Evolutionary conservation across 92 coral and sea anemone genomes (phyloP).

Genomic region (Bergia sp.): DNA sequence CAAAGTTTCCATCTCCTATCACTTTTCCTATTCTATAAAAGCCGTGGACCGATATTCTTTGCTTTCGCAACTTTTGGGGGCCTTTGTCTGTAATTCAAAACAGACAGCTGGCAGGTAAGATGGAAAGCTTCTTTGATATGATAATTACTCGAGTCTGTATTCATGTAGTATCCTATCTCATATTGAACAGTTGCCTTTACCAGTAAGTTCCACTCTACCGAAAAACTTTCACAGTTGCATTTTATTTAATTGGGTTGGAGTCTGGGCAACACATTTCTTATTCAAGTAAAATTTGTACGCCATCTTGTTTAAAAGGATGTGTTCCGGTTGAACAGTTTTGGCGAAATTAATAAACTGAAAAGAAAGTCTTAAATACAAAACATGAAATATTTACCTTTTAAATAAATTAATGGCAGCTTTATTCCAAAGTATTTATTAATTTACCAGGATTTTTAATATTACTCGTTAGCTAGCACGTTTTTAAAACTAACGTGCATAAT

Average conservation of each 20-base stretch:
- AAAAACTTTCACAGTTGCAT: too few species aligned
- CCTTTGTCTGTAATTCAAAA: slow-evolving; percentile 63
- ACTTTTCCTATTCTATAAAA: slow-evolving; percentile 98
- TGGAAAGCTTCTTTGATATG: not conserved
- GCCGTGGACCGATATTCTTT: slow-evolving; percentile 92
- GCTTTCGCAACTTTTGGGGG: slow-evolving; percentile 71
- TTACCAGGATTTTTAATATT: not conserved
- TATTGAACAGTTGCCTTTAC: too few species aligned
- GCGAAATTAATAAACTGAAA: too few species aligned
- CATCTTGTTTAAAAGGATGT: not conserved
- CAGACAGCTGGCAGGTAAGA: not conserved
- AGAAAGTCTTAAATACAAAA: not conserved
- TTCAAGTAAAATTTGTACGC: not conserved
- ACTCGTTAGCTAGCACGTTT: not conserved
- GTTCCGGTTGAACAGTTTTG: too few species aligned
- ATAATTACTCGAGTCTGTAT: not conserved
- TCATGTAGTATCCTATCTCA: not conserved
- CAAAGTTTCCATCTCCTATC: slow-evolving; percentile 98
- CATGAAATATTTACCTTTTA: not conserved
- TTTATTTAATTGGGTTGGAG: too few species aligned
- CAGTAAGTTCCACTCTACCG: too few species aligned
- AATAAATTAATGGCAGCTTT: not conserved
- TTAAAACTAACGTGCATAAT: too few species aligned
- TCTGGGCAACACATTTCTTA: not conserved
- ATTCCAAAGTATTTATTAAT: not conserved